These are phyloP conservation scores for Myiagra hebetior DNA, from an alignment of 2,113 vertebrate genomes.

Conservation along the genomic window DNA sequence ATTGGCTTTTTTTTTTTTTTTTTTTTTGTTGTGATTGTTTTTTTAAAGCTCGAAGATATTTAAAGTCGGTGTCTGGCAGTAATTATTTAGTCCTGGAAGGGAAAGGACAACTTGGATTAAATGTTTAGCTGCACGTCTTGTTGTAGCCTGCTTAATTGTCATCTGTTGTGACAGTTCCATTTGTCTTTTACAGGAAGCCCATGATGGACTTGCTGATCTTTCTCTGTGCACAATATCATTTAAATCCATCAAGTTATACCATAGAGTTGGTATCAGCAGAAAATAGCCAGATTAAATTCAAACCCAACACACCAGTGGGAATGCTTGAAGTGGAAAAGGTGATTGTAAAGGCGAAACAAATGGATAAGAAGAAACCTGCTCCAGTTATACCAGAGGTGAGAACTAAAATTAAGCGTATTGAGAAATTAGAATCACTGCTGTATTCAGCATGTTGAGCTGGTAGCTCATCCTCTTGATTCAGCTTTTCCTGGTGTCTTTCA, in stretches of 20 bases:
- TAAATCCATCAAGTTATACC: conserved; percentile 92
- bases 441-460: neutral
- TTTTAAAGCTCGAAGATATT: neutral
- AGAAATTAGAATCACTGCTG: neutral
- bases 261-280: conserved; percentile 88
- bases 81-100: neutral
- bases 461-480: neutral
- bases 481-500: neutral
- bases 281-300: conserved; percentile 87
- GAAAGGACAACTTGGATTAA: neutral
- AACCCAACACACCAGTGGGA: conserved; percentile 91
- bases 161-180: neutral
- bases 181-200: conserved; percentile 84
- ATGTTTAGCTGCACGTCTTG: neutral
- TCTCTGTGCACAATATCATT: conserved; percentile 91
- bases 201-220: conserved; percentile 94
- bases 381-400: conserved; percentile 92
- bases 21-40: neutral
- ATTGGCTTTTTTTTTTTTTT: neutral
- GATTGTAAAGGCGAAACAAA: conserved; percentile 87
- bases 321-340: conserved; percentile 89
- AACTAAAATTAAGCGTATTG: neutral
- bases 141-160: neutral
- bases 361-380: conserved; percentile 85
- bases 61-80: neutral